phyloP scores from a whole-genome alignment of 2,888 invertebrate species.

The Thereva unica region DNA sequence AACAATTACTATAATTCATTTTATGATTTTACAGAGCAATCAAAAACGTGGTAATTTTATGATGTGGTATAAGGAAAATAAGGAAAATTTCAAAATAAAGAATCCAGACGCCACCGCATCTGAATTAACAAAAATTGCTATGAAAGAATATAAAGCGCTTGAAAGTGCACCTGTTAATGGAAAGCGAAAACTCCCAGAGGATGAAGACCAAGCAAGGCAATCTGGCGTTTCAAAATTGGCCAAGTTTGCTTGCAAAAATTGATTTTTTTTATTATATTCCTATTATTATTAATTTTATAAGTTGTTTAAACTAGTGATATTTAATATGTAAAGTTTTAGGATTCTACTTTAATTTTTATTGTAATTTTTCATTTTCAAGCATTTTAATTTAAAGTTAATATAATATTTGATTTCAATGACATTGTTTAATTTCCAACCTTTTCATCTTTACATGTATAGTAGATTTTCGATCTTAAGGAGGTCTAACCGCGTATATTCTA shows the following conservation, averaged over 20 bases:
- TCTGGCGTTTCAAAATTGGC: constrained; percentile 53
- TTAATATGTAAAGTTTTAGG: too few species aligned
- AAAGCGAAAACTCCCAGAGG: constrained; percentile 58
- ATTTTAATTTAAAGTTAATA: too few species aligned
- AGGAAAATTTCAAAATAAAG: constrained; percentile 61
- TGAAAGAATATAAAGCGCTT: constrained; percentile 50
- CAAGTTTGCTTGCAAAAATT: constrained; percentile 47
- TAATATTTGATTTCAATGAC: too few species aligned
- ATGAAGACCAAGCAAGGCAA: constrained; percentile 43
- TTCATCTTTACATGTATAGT: too few species aligned
- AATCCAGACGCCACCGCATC: constrained; percentile 61
- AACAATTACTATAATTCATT: constrained; percentile 3
- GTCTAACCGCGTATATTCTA: too few species aligned
- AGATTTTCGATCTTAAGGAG: too few species aligned
- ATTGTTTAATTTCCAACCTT: too few species aligned
- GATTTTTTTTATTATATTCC: too few species aligned
- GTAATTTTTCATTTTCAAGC: too few species aligned
- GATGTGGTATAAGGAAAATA: constrained; percentile 66
- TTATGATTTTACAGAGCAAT: constrained; percentile 41
- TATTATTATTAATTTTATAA: too few species aligned
- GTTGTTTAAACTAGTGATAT: too few species aligned
- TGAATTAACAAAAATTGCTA: constrained; percentile 64
- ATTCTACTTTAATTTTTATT: too few species aligned
- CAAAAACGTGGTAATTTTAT: constrained; percentile 60
- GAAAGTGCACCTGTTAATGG: constrained; percentile 47